Percentiles rank a stretch among this genome's conserved stretches.
These are phyloP conservation scores for Euphydryas editha DNA, from an alignment of 2,888 invertebrate genomes.

Conservation along the genomic window DNA sequence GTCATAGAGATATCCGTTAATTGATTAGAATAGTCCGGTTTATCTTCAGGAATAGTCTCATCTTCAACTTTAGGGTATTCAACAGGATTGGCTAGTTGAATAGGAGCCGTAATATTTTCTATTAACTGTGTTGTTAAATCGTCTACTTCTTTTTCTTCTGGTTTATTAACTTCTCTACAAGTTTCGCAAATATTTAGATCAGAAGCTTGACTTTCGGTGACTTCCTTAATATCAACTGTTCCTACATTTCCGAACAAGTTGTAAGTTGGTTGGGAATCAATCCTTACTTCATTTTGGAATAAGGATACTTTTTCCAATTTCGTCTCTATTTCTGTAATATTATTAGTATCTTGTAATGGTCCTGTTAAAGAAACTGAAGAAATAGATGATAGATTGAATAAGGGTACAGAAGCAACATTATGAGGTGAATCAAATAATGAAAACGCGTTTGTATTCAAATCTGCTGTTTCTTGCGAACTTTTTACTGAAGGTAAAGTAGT, in stretches of 20 bases:
- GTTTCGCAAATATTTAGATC: constrained; percentile 72
- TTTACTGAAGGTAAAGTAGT: not conserved
- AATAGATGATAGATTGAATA: constrained; percentile 32
- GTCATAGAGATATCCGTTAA: constrained; percentile 64
- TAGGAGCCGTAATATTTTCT: constrained; percentile 72
- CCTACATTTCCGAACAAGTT: constrained; percentile 30
- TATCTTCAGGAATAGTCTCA: constrained; percentile 41
- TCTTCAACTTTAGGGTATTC: constrained; percentile 59
- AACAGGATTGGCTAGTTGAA: constrained; percentile 70
- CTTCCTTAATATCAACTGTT: constrained; percentile 36
- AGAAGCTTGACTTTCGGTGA: constrained; percentile 44
- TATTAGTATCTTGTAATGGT: constrained; percentile 9
- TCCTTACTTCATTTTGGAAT: constrained; percentile 9
- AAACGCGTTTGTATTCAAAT: constrained; percentile 16
- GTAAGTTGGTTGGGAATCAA: not conserved
- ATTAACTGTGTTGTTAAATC: constrained; percentile 70
- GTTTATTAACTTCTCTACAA: constrained; percentile 65
- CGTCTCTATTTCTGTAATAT: constrained; percentile 22
- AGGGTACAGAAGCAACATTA: constrained; percentile 14
- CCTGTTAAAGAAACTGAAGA: constrained; percentile 11
- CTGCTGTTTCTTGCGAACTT: not conserved
- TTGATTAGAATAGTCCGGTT: constrained; percentile 50
- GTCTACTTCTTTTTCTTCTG: constrained; percentile 57
- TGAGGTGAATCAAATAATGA: constrained; percentile 29
- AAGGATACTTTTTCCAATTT: constrained; percentile 21